Percentiles rank a stretch among this genome's conserved stretches.
These are phyloP conservation scores for Cosmopolites sordidus DNA, from an alignment of 2,888 invertebrate species.

Conservation along the genomic window DNA sequence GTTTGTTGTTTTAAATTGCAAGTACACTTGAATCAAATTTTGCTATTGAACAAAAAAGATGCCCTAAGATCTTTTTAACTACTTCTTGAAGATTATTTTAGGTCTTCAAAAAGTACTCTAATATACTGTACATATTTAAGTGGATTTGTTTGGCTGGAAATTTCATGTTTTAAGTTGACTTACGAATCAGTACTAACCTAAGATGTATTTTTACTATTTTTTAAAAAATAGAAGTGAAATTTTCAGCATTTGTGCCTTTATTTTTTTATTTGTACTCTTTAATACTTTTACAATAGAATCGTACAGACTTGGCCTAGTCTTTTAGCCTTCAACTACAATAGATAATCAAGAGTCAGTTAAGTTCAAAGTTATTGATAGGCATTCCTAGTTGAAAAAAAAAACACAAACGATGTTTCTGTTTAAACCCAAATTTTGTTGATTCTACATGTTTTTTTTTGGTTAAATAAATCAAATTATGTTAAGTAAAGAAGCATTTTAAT, in stretches of 20 bases:
- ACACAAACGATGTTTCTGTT: slow-evolving; percentile 11
- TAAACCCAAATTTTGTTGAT: slow-evolving; percentile 25
- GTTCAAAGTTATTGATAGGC: slow-evolving; percentile 9
- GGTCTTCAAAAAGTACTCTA: slow-evolving; percentile 1
- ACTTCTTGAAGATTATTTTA: slow-evolving; percentile 7
- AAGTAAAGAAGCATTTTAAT: slow-evolving; percentile 5
- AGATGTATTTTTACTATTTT: slow-evolving; percentile 8
- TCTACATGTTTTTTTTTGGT: slow-evolving; percentile 23
- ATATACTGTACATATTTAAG: slow-evolving; percentile 6
- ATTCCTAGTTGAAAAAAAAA: slow-evolving; percentile 15
- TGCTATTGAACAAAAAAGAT: no score
- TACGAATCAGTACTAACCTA: not conserved
- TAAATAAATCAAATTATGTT: slow-evolving; percentile 22
- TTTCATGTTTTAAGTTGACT: slow-evolving; percentile 8
- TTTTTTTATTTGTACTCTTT: slow-evolving; percentile 16
- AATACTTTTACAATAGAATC: slow-evolving; percentile 6
- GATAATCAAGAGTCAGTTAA: slow-evolving; percentile 5
- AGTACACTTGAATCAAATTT: no score
- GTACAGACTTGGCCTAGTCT: slow-evolving; percentile 14
- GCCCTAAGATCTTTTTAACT: not conserved
- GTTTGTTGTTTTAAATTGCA: no score
- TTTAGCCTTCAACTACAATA: slow-evolving; percentile 1
- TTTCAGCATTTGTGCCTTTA: slow-evolving; percentile 21
- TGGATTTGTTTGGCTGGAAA: slow-evolving; percentile 19
- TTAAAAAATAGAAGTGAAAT: slow-evolving; percentile 11